Evolutionary conservation across 2,888 invertebrate genomes (phyloP), one percentile per base, ranked within the genome.

Genomic region (Lutraria lutraria): DNA sequence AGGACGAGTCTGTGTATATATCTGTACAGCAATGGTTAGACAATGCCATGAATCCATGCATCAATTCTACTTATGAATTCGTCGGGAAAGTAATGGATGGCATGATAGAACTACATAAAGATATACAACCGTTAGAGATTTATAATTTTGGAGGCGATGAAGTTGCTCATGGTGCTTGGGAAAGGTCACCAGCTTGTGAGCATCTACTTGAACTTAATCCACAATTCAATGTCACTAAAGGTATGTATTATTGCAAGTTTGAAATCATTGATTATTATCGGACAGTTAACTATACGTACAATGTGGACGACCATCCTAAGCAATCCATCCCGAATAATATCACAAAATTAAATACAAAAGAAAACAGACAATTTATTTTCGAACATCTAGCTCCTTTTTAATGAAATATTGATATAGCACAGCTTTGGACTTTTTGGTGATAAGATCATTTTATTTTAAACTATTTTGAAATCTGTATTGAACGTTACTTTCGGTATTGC

Each of bases 121-220:
- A 92, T 15, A 92, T 94, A n/a, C 93, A 94, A 68, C 95, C 95
- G 0, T 88, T 96, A 52, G 92, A 91, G 54, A 91, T 90, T 10
- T 95, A 95, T 86, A 95, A 96, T 90, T 94, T 95, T 72, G 96
- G 96, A 6, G 96, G 96, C 0, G 96, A 96, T 86, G 96, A 96
- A 88, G 96, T 95, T 4, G 93, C 95, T 0, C 52, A 43, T 0
- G 94, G 94, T 12, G 95, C 96, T 3, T 96, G 96, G 96, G 88
- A 93, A 31, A 94, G 95, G 60, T 96, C 96, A 0, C 81, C 95
- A 2, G 83, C 79, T n/a, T 96, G 96, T 88, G 79, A 90, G 15
- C 72, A 86, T 1, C 88, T 92, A 43, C 72, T 92, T 3, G 29
- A n/a, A 53, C 16, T 80, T 6, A 81, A 90, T 31, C 88, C 89